These are phyloP conservation scores for Melanaphis sacchari DNA, from an alignment of 1,140 invertebrate species.

Conservation along the genomic window DNA sequence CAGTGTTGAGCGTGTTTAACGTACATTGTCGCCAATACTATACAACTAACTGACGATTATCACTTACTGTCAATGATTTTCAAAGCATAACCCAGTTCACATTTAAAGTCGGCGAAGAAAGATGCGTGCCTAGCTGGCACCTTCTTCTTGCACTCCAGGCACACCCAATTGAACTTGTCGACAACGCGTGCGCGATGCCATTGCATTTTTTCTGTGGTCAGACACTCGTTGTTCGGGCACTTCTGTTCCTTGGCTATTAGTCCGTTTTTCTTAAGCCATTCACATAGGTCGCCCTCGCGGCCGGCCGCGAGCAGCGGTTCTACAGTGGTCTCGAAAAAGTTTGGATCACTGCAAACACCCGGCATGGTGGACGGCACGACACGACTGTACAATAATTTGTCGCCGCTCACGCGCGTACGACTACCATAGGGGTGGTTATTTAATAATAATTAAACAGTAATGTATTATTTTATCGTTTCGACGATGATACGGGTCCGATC, in stretches of 20 bases:
- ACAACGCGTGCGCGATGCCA: constrained; percentile 62
- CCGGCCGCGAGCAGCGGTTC: constrained; percentile 61
- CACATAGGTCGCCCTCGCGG: constrained; percentile 62
- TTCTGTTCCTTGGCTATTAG: constrained; percentile 60
- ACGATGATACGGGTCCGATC: constrained; percentile 21
- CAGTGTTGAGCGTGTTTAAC: not conserved
- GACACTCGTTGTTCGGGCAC: constrained; percentile 61
- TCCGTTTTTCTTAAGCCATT: constrained; percentile 63
- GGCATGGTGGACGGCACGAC: not conserved
- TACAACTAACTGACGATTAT: not conserved
- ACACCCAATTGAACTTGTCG: constrained; percentile 63
- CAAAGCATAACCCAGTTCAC: constrained; percentile 61
- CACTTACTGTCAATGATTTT: constrained; percentile 59
- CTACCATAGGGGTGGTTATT: constrained; percentile 3
- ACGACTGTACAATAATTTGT: constrained; percentile 14
- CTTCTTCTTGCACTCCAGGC: constrained; percentile 62
- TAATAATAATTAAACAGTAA: not conserved
- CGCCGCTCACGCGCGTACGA: not conserved
- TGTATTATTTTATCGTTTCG: not conserved
- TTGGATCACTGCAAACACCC: constrained; percentile 59
- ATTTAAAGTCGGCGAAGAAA: constrained; percentile 62
- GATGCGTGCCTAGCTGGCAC: constrained; percentile 61
- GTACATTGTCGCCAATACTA: not conserved
- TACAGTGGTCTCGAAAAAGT: constrained; percentile 61
- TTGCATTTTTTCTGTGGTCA: constrained; percentile 60